Percentiles rank a stretch among this genome's conserved stretches.
Evolutionary conservation across 53 echinoderm and acorn worm genomes (phyloP).

Genomic region (Holothuria scabra): DNA sequence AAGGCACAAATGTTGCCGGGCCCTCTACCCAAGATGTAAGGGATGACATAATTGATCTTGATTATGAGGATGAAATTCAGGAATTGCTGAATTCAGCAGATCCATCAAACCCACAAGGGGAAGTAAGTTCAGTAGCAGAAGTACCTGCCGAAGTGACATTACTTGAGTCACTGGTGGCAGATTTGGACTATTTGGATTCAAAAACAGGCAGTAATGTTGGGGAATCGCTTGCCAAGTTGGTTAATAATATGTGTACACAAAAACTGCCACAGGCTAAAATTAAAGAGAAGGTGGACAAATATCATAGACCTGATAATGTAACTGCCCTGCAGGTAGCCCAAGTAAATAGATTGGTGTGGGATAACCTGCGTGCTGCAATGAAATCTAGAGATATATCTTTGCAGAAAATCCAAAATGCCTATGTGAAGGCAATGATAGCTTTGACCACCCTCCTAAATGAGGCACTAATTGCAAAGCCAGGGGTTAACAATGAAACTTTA

Average conservation of each 20-base stretch:
- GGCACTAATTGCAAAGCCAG: slow-evolving; percentile 1
- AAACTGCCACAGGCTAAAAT: slow-evolving; percentile 13
- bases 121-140: neutral
- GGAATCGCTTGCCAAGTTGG: slow-evolving; percentile 4
- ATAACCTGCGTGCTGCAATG: slow-evolving; percentile 16
- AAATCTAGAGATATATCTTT: slow-evolving; percentile 23
- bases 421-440: slow-evolving; percentile 28
- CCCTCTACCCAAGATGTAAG: neutral
- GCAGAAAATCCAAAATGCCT: slow-evolving; percentile 34
- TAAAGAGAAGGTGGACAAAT: neutral
- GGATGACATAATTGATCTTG: neutral
- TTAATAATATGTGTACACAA: neutral
- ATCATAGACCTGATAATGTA: slow-evolving; percentile 7
- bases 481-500: neutral
- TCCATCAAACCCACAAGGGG: neutral
- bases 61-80: slow-evolving; percentile 34
- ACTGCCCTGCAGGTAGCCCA: slow-evolving; percentile 7
- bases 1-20: neutral
- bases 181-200: slow-evolving; percentile 21
- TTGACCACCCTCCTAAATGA: slow-evolving; percentile 42
- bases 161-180: neutral
- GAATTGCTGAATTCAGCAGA: slow-evolving; percentile 19
- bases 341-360: neutral
- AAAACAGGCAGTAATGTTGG: slow-evolving; percentile 4
- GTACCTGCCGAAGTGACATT: neutral